Percentiles rank a stretch among this genome's conserved stretches.
Evolutionary conservation across 2,797 vertebrate species (phyloP).

Genomic region (Pseudochirops cupreus): DNA sequence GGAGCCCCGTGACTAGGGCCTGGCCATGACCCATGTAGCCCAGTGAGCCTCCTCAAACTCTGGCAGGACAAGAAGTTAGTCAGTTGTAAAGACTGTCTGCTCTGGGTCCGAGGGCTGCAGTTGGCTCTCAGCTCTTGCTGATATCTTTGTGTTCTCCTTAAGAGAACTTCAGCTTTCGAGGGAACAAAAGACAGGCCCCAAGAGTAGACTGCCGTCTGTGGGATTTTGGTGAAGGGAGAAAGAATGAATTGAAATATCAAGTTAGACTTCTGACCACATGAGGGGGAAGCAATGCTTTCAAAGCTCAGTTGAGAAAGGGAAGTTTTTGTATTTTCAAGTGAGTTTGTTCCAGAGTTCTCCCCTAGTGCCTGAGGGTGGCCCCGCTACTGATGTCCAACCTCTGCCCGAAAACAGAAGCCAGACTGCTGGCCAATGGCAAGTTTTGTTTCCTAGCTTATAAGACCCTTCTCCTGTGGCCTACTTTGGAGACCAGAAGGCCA

Average conservation of each 20-base stretch:
- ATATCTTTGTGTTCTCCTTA: background rate
- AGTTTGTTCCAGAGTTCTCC: background rate
- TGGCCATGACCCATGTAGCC: no score
- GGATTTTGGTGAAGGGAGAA: background rate
- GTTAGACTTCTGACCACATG: constrained; percentile 17
- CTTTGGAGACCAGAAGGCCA: background rate
- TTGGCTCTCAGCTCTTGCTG: background rate
- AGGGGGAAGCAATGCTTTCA: constrained; percentile 7
- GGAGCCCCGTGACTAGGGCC: background rate
- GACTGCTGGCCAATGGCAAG: background rate
- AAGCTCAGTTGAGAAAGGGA: background rate
- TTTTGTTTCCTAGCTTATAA: background rate
- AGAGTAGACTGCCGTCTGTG: background rate
- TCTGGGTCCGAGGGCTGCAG: background rate
- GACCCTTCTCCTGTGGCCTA: background rate
- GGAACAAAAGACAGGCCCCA: background rate
- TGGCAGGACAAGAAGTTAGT: background rate
- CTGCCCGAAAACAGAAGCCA: background rate
- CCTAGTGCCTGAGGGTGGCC: background rate
- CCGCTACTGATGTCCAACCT: background rate
- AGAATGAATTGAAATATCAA: constrained; percentile 1
- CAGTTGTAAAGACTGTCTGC: background rate
- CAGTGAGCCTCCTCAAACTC: background rate
- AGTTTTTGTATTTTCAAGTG: background rate
- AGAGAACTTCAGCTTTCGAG: background rate